Evolutionary conservation across 2,888 invertebrate species (phyloP), one percentile per base, ranked within the genome.

Genomic region (Agrochola litura): DNA sequence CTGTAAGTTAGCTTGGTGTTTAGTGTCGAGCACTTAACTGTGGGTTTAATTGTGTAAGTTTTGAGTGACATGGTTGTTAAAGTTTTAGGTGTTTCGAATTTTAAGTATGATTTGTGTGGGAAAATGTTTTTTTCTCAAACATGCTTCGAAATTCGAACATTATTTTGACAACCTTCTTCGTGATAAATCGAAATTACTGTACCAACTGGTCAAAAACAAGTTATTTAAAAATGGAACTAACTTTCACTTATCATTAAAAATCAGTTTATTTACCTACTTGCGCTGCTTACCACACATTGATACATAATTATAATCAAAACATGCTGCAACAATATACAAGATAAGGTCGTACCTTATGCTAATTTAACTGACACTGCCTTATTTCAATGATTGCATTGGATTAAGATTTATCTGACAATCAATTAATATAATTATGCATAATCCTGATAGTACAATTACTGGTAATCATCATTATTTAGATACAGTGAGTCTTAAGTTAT

Each of bases 381-480:
- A 77, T 87, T 87, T 79, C 80, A 82, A 83, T 87, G 82, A 86
- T 65, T 70, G 56, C n/a, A 60, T 37, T 30, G 25, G 66, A 79
- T 86, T 67, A 64, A 61, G 61, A 85, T 80, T 84, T 76, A 87
- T 82, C 81, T 66, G 67, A 22, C 54, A 82, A 14, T 58, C 52
- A 46, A 81, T 87, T 79, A 88, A 56, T 67, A 63, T 76, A 37
- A 82, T 82, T 65, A 56, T 58, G 66, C 79, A 49, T 77, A 73
- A 77, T 78, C 68, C 10, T 22, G 61, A 76, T 76, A 77, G 30
- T 64, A 66, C 12, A 54, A 73, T 72, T 67, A 49, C 37, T 65
- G 30, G 52, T 68, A 70, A 77, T 83, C 43, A 76, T 67, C 22
- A 71, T 71, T 49, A 77, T 56, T 12, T 54, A 76, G 1, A 0